phyloP scores from a whole-genome alignment of 2,797 vertebrate species.

The Odontamblyopus rebecca region DNA sequence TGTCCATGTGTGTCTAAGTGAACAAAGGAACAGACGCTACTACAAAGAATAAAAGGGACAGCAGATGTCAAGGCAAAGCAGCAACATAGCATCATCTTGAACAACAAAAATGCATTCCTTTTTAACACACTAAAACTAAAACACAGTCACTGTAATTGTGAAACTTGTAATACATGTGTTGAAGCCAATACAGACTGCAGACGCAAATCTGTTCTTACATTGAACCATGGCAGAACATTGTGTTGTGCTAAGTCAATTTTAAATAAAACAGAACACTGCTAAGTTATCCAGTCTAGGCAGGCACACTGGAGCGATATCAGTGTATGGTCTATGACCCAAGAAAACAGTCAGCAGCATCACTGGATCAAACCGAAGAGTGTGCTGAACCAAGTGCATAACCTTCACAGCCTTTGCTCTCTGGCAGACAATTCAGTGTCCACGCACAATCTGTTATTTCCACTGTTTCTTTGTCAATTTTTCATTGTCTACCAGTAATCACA shows the following conservation, averaged over 20 bases:
- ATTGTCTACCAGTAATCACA: slow-evolving; percentile 43
- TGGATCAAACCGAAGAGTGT: slow-evolving; percentile 38
- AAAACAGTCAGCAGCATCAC: slow-evolving; percentile 40
- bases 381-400: slow-evolving; percentile 40
- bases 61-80: neutral
- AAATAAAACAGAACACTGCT: slow-evolving; percentile 2
- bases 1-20: neutral
- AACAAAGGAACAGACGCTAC: neutral
- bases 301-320: slow-evolving; percentile 11
- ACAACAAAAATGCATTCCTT: slow-evolving; percentile 2
- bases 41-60: slow-evolving; percentile 11
- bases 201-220: neutral
- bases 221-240: too few species aligned
- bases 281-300: neutral
- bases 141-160: neutral
- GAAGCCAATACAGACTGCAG: neutral
- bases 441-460: slow-evolving; percentile 43
- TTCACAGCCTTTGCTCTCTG: slow-evolving; percentile 26
- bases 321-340: slow-evolving; percentile 31
- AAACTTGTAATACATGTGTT: neutral
- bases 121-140: neutral
- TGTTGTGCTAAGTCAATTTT: neutral
- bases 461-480: slow-evolving; percentile 32
- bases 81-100: slow-evolving; percentile 5
- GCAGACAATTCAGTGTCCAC: slow-evolving; percentile 32